Percentiles rank a stretch among this genome's conserved stretches.
These are phyloP conservation scores for Brachionus sp. DNA, from an alignment of 1,140 invertebrate species.

Conservation along the genomic window DNA sequence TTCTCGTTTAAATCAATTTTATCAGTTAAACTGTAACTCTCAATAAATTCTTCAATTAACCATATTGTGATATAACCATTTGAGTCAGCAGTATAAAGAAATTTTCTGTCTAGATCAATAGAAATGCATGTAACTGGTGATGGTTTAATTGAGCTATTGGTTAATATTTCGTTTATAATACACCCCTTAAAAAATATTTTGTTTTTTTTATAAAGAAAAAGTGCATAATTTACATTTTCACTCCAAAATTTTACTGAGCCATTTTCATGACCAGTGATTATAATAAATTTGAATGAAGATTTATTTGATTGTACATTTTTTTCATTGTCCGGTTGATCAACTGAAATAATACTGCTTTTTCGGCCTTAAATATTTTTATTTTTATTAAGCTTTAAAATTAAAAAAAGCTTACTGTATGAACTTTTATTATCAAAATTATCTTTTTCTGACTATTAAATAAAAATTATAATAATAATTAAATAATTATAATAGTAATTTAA, in stretches of 20 bases:
- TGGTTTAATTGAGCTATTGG: not conserved
- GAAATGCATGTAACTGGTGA: not conserved
- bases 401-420: not conserved
- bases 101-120: not conserved
- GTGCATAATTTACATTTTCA: not conserved
- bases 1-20: constrained; percentile 47
- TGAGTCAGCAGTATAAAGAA: constrained; percentile 47
- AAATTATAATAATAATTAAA: not conserved
- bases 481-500: not conserved
- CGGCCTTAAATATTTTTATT: not conserved
- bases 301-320: not conserved
- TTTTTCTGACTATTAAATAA: not conserved
- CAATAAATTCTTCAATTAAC: constrained; percentile 54
- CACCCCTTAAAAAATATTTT: no score
- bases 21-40: constrained; percentile 50
- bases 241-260: constrained; percentile 3
- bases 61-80: constrained; percentile 56
- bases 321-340: not conserved
- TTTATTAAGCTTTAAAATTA: not conserved
- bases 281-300: constrained; percentile 4
- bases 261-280: constrained; percentile 10
- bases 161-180: not conserved
- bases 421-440: not conserved
- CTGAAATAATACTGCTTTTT: not conserved
- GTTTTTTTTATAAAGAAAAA: no score